Conservation (phyloP, 1,140 invertebrate species). For the Hestina assimilis region DNA sequence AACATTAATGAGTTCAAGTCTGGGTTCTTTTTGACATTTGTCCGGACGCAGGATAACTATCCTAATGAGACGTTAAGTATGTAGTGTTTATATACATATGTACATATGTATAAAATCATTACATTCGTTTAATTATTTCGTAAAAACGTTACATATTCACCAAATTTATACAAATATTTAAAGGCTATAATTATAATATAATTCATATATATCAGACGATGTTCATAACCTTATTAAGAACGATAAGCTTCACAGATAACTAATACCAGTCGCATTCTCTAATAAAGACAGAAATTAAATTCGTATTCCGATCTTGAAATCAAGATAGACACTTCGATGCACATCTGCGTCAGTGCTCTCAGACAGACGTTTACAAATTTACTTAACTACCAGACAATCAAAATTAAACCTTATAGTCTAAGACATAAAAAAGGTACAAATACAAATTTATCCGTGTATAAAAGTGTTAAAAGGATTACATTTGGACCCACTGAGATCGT, state of each 20-base stretch:
- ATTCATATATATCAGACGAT: too few relatives aligned
- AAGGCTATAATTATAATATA: too few relatives aligned
- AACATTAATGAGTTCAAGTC: too few relatives aligned
- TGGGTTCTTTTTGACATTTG: too few relatives aligned
- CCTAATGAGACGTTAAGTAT: too few relatives aligned
- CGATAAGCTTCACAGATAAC: slow-evolving; percentile 42
- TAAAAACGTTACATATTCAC: too few relatives aligned
- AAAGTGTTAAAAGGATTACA: slow-evolving; percentile 52
- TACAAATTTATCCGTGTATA: slow-evolving; percentile 11
- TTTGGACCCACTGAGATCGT: slow-evolving; percentile 28
- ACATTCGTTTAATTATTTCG: too few relatives aligned
- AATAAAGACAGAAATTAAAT: slow-evolving; percentile 57
- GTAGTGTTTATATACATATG: too few relatives aligned
- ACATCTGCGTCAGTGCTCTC: slow-evolving; percentile 49
- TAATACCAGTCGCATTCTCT: slow-evolving; percentile 16
- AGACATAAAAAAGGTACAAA: slow-evolving; percentile 13
- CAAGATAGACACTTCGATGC: slow-evolving; percentile 58
- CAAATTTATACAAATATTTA: too few relatives aligned
- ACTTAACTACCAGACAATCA: slow-evolving; percentile 3
- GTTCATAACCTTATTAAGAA: slow-evolving; percentile 47
- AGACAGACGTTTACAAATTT: slow-evolving; percentile 18
- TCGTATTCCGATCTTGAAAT: slow-evolving; percentile 61
- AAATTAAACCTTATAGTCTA: slow-evolving; percentile 30
- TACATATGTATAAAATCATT: too few relatives aligned
- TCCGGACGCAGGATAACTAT: too few relatives aligned